phyloP scores from a whole-genome alignment of 2,797 vertebrate species.

The Pteronotus mesoamericanus region DNA sequence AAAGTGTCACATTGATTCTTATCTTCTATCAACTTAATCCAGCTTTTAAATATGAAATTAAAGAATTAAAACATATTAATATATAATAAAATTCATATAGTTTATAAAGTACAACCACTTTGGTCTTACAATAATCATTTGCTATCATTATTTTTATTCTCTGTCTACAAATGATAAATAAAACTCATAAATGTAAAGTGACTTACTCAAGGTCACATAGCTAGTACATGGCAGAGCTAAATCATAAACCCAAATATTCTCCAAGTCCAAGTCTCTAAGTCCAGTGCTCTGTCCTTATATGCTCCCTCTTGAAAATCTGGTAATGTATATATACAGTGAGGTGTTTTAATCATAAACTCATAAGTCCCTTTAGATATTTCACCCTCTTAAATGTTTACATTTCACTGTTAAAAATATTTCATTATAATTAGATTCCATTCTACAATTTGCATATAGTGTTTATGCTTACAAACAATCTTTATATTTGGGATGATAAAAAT shows the following conservation, averaged over 20 bases:
- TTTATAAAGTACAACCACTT: conserved; percentile 25
- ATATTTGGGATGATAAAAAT: conserved; percentile 30
- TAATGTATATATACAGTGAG: background rate
- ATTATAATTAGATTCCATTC: conserved; percentile 14
- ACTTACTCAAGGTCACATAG: background rate
- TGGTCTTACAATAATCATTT: conserved; percentile 29
- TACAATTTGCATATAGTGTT: background rate
- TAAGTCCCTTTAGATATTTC: conserved; percentile 30
- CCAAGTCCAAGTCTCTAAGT: background rate
- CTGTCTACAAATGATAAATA: conserved; percentile 1
- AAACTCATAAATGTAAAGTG: background rate
- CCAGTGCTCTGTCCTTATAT: background rate
- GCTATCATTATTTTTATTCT: background rate
- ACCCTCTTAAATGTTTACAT: conserved; percentile 7
- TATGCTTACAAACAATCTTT: background rate
- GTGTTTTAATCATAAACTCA: background rate
- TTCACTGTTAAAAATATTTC: conserved; percentile 32
- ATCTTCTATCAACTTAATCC: background rate
- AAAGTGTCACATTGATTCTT: background rate
- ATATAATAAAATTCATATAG: background rate
- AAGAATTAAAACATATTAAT: conserved; percentile 33
- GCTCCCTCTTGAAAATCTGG: background rate
- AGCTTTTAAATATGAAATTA: conserved; percentile 39
- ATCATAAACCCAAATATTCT: conserved; percentile 21
- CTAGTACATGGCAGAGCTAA: background rate